phyloP scores from a whole-genome alignment of 2,113 vertebrate species.

The Hydrolagus affinis region DNA sequence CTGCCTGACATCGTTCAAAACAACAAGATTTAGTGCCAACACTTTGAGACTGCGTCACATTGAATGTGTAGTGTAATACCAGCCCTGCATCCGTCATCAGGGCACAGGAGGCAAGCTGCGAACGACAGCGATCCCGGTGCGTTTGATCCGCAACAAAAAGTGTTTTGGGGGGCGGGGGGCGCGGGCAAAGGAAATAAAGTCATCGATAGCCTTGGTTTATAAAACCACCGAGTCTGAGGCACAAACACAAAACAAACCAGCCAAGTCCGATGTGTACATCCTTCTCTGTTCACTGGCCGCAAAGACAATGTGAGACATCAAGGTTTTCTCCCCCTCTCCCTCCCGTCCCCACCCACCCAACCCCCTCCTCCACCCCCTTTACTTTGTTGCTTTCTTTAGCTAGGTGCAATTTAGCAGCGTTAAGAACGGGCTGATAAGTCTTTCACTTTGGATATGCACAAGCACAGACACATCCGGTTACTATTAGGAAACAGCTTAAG shows the following conservation, averaged over 20 bases:
- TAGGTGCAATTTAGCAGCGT: too few relatives aligned
- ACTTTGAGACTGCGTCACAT: not conserved
- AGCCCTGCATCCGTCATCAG: not conserved
- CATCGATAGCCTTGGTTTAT: too few relatives aligned
- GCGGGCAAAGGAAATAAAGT: not conserved
- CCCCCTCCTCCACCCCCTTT: not conserved
- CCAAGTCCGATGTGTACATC: too few relatives aligned
- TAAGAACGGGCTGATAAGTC: too few relatives aligned
- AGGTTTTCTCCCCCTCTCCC: not conserved
- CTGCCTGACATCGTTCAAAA: constrained; percentile 2
- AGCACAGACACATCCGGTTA: too few relatives aligned
- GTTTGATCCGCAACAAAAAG: not conserved
- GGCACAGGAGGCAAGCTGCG: not conserved
- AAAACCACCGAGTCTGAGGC: not conserved
- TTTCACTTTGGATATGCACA: too few relatives aligned
- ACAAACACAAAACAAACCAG: too few relatives aligned
- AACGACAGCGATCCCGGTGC: not conserved
- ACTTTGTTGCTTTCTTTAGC: not conserved
- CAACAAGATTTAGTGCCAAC: constrained; percentile 21
- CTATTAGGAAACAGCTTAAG: too few relatives aligned
- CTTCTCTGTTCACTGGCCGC: not conserved
- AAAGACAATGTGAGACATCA: not conserved
- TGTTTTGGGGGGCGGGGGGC: not conserved
- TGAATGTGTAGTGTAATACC: not conserved
- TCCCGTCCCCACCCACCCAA: too few relatives aligned